phyloP scores from a whole-genome alignment of 1,140 invertebrate species.

The Xylocopa sonorina region DNA sequence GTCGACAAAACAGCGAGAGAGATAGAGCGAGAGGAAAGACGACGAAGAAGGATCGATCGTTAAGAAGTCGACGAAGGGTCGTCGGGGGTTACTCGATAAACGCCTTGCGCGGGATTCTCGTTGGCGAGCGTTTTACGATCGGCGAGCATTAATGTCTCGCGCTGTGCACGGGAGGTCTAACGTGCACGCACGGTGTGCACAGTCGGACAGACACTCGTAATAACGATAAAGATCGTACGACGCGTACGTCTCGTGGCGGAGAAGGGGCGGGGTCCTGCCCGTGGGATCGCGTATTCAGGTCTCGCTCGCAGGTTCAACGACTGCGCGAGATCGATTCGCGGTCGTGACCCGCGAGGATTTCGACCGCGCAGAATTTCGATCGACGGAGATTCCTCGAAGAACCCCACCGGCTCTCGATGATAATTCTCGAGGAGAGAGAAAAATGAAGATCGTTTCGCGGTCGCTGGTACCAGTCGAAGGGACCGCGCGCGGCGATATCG shows the following conservation, averaged over 20 bases:
- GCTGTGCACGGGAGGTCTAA: slow-evolving; percentile 29
- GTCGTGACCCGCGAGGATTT: not conserved
- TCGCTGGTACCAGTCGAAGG: no score
- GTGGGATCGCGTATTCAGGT: not conserved
- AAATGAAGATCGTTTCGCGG: slow-evolving; percentile 1
- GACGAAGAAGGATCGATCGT: slow-evolving; percentile 30
- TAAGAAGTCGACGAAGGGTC: slow-evolving; percentile 26
- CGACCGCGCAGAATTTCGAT: no score
- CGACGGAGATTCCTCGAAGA: no score
- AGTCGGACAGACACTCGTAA: slow-evolving; percentile 67
- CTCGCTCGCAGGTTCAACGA: slow-evolving; percentile 43
- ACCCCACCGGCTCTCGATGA: no score
- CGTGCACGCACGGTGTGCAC: slow-evolving; percentile 48
- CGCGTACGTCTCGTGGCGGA: slow-evolving; percentile 35
- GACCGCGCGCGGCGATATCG: slow-evolving; percentile 40
- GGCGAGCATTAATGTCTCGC: slow-evolving; percentile 56
- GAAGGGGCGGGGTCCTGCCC: not conserved
- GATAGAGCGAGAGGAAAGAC: not conserved
- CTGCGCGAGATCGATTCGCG: slow-evolving; percentile 16
- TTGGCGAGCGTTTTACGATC: slow-evolving; percentile 57
- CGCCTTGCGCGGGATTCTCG: slow-evolving; percentile 36
- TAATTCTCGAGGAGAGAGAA: not conserved
- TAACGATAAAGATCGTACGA: slow-evolving; percentile 70
- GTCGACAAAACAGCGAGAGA: slow-evolving; percentile 1
- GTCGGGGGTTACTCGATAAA: slow-evolving; percentile 61